Percentiles rank a stretch among this genome's conserved stretches.
phyloP scores from a whole-genome alignment of 2,888 invertebrate genomes.

The Noctua janthe region DNA sequence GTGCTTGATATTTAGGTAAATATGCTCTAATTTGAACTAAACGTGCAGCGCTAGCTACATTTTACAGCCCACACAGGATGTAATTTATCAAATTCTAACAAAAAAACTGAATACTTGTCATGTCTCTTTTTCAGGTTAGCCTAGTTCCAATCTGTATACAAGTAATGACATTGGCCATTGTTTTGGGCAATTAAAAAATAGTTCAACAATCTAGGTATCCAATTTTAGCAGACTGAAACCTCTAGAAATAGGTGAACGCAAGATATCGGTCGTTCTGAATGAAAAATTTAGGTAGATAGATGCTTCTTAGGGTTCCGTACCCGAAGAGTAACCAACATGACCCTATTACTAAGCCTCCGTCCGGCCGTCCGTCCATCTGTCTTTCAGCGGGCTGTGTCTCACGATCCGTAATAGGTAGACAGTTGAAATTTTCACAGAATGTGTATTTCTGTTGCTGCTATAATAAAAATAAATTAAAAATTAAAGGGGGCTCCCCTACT shows the following conservation, averaged over 20 bases:
- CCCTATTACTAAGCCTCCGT: too few relatives aligned
- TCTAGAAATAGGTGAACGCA: not conserved
- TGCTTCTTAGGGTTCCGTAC: too few relatives aligned
- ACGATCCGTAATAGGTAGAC: too few relatives aligned
- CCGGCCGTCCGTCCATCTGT: too few relatives aligned
- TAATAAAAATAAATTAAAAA: too few relatives aligned
- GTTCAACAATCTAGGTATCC: too few relatives aligned
- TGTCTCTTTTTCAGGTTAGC: not conserved
- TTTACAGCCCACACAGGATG: not conserved
- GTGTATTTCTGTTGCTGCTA: too few relatives aligned
- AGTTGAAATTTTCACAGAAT: too few relatives aligned
- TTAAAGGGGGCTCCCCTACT: too few relatives aligned
- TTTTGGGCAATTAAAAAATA: not conserved
- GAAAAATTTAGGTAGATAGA: not conserved
- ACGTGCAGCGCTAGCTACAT: not conserved
- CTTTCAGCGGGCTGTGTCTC: too few relatives aligned
- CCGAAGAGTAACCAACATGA: too few relatives aligned
- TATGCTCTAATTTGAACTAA: slow-evolving; percentile 34
- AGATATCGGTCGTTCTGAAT: not conserved
- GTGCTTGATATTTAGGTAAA: slow-evolving; percentile 26
- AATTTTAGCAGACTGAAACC: not conserved
- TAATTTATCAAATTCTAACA: not conserved
- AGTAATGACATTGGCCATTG: not conserved
- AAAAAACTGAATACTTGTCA: not conserved
- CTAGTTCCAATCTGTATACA: not conserved